phyloP scores from a whole-genome alignment of 1,140 invertebrate genomes.

The Cardiocondyla obscurior region DNA sequence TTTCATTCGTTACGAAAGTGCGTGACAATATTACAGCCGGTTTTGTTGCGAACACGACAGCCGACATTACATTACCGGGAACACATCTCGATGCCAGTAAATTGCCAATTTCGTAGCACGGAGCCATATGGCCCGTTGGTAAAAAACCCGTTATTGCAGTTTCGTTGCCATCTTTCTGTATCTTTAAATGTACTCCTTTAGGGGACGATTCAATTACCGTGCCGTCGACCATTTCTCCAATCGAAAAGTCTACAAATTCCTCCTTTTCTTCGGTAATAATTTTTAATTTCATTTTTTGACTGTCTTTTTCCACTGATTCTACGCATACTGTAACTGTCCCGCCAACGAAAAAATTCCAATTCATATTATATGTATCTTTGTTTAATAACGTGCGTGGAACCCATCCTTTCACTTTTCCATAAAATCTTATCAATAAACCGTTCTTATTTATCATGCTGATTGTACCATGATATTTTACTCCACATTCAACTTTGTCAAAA shows the following conservation, averaged over 20 bases:
- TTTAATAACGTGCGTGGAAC: constrained; percentile 84
- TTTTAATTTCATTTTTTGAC: constrained; percentile 80
- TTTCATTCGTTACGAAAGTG: constrained; percentile 65
- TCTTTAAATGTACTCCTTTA: constrained; percentile 73
- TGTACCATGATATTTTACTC: constrained; percentile 84
- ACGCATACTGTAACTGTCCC: constrained; percentile 85
- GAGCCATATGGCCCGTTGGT: constrained; percentile 78
- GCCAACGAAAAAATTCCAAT: constrained; percentile 85
- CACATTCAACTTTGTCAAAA: constrained; percentile 82
- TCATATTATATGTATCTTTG: constrained; percentile 80
- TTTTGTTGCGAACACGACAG: constrained; percentile 73
- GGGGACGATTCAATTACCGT: constrained; percentile 70
- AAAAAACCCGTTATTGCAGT: constrained; percentile 68
- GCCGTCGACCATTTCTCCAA: constrained; percentile 78
- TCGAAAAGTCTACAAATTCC: constrained; percentile 43
- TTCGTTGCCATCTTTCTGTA: constrained; percentile 51
- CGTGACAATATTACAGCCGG: constrained; percentile 75
- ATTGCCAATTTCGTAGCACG: constrained; percentile 72
- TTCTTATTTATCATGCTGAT: constrained; percentile 81
- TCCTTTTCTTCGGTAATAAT: constrained; percentile 66
- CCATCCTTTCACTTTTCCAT: constrained; percentile 85
- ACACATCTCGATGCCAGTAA: constrained; percentile 67
- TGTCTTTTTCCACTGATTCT: constrained; percentile 76
- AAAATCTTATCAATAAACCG: constrained; percentile 86
- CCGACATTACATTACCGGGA: constrained; percentile 72